phyloP scores from a whole-genome alignment of 2,888 invertebrate species.

The Deroplatys truncata region DNA sequence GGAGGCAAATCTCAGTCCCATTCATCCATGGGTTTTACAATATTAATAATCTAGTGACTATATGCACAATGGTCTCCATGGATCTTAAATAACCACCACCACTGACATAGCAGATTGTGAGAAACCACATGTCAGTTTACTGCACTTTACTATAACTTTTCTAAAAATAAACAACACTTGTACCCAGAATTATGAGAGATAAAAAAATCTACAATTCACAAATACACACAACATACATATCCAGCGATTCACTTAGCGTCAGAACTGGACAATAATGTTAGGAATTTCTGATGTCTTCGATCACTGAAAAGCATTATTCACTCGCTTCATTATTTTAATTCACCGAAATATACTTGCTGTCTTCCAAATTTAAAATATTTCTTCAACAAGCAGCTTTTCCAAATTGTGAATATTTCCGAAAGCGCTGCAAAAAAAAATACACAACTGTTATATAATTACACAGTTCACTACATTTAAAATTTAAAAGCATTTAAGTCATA shows the following conservation, averaged over 20 bases:
- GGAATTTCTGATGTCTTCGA: not conserved
- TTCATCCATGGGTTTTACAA: conserved; percentile 36
- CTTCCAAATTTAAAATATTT: not conserved
- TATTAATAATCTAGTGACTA: not conserved
- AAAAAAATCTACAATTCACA: not conserved
- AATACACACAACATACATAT: not conserved
- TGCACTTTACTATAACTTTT: not conserved
- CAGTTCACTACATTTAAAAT: not conserved
- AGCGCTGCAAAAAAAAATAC: not conserved
- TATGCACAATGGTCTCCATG: not conserved
- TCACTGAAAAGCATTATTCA: not conserved
- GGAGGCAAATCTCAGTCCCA: conserved; percentile 41
- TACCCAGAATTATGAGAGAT: not conserved
- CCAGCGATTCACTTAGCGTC: not conserved
- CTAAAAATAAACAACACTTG: not conserved
- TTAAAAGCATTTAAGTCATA: not conserved
- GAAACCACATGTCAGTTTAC: not conserved
- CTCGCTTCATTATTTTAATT: not conserved
- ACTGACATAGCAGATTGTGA: not conserved
- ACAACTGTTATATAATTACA: not conserved
- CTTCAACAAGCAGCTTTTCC: not conserved
- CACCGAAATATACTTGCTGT: not conserved
- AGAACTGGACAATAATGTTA: not conserved
- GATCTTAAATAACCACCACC: not conserved
- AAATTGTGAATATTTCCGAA: not conserved